Conservation (phyloP, 2,797 vertebrate species). For the Paramormyrops hopkinsi region DNA sequence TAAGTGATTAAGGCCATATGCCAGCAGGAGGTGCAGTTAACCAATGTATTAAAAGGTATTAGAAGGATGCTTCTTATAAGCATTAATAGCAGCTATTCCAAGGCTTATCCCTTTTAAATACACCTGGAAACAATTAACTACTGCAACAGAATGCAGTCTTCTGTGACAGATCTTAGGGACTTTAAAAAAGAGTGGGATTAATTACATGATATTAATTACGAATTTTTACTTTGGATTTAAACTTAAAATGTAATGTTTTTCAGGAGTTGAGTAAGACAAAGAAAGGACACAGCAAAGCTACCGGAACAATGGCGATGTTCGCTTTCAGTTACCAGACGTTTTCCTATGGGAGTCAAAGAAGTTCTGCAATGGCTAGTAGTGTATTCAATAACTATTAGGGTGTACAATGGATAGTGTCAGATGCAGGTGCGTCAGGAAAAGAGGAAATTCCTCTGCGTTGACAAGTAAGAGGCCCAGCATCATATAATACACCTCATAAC, state of each 20-base stretch:
- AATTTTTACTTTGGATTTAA: background rate
- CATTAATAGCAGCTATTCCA: background rate
- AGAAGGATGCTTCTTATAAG: background rate
- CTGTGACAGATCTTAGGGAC: background rate
- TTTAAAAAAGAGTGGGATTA: background rate
- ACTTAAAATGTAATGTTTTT: background rate
- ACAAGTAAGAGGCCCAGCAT: background rate
- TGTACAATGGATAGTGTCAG: background rate
- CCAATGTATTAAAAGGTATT: background rate
- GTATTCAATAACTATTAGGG: background rate
- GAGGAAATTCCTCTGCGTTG: background rate
- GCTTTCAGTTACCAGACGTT: background rate
- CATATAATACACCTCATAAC: background rate
- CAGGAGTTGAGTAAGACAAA: background rate
- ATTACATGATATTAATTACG: background rate
- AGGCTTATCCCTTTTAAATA: background rate
- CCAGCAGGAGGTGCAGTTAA: background rate
- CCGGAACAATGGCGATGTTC: background rate
- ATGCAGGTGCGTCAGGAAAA: background rate
- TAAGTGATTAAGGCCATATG: background rate
- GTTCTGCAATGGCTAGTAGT: background rate
- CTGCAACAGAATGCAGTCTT: background rate
- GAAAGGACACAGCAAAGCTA: background rate
- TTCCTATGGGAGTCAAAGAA: background rate
- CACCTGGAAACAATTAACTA: background rate